Evolutionary conservation across 1,140 invertebrate species (phyloP).

Genomic region (Pinna nobilis): DNA sequence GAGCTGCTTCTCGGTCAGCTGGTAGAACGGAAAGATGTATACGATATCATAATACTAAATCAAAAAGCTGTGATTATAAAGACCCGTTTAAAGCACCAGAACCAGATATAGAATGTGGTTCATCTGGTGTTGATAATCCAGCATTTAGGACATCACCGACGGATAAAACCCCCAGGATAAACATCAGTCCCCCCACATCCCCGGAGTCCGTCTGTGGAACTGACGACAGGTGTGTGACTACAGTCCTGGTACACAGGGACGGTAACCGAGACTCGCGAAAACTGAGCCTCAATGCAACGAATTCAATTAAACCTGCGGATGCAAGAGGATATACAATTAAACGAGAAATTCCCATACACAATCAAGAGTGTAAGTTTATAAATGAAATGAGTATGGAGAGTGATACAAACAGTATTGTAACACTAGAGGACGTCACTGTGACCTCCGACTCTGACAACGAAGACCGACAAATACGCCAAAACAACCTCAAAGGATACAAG

Average conservation of each 20-base stretch:
- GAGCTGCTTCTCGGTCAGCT: not conserved
- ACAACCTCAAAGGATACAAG: not conserved
- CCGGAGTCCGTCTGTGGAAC: slow-evolving; percentile 4
- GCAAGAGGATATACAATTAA: slow-evolving; percentile 1
- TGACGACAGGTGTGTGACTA: not conserved
- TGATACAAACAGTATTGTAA: not conserved
- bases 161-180: slow-evolving; percentile 23
- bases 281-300: not conserved
- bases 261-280: not conserved
- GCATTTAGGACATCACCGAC: slow-evolving; percentile 46
- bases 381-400: not conserved
- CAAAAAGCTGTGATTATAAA: slow-evolving; percentile 39
- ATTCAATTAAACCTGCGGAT: no score
- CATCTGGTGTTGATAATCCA: slow-evolving; percentile 47
- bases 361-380: not conserved
- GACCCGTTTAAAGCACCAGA: slow-evolving; percentile 11
- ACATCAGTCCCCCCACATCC: slow-evolving; percentile 16
- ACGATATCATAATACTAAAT: slow-evolving; percentile 2
- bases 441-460: not conserved
- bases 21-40: not conserved
- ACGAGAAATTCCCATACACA: not conserved
- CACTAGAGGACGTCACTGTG: not conserved
- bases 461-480: not conserved
- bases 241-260: slow-evolving; percentile 22
- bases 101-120: not conserved